Conservation (phyloP, 2,797 vertebrate genomes). For the Galago senegalensis region DNA sequence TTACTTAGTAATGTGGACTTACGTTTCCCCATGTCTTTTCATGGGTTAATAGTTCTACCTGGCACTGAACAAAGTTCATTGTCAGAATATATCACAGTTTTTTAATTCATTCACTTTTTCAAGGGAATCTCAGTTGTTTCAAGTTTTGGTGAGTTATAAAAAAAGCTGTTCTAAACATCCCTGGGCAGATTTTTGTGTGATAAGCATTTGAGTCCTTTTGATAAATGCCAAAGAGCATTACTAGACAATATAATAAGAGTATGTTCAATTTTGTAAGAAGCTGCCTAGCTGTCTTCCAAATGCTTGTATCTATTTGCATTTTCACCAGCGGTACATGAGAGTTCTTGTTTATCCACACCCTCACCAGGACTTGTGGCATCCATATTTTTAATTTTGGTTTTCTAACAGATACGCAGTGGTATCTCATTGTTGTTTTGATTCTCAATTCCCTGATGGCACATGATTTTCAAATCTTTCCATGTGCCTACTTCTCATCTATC, state of each 20-base stretch:
- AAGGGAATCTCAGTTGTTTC: not conserved
- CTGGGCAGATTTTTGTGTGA: not conserved
- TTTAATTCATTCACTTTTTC: not conserved
- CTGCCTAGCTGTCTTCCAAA: not conserved
- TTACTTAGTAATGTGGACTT: not conserved
- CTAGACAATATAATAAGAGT: not conserved
- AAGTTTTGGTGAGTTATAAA: not conserved
- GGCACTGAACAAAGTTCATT: not conserved
- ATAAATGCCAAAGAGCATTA: not conserved
- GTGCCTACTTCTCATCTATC: not conserved
- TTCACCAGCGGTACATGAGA: not conserved
- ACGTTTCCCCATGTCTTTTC: not conserved
- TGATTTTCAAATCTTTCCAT: not conserved
- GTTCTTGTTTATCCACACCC: not conserved
- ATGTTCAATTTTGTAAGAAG: constrained; percentile 11
- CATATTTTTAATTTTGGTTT: not conserved
- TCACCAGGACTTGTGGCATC: not conserved
- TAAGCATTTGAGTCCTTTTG: not conserved
- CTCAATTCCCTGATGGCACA: not conserved
- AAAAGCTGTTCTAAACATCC: not conserved
- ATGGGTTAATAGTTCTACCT: not conserved
- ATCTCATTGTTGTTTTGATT: not conserved
- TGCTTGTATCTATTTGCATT: not conserved
- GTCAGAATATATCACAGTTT: not conserved
- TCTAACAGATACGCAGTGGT: not conserved